These are phyloP conservation scores for Neria commutata DNA, from an alignment of 2,888 invertebrate genomes.

Conservation along the genomic window DNA sequence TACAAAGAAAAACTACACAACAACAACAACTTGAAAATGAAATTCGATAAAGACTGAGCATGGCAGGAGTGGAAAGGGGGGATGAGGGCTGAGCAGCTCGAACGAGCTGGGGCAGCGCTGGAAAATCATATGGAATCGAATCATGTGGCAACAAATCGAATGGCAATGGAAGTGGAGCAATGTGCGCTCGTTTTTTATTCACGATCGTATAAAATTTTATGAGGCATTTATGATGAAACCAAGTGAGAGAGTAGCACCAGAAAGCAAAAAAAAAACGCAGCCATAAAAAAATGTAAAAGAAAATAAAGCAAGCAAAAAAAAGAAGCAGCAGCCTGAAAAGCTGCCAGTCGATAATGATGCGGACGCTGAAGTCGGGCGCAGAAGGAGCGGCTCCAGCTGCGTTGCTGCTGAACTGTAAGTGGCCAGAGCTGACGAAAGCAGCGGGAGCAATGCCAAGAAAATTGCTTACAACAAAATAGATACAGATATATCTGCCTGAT, in stretches of 20 bases:
- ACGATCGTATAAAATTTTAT: conserved; percentile 44
- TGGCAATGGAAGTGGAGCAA: conserved; percentile 44
- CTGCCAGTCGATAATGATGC: not conserved
- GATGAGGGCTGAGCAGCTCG: too few relatives aligned
- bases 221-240: conserved; percentile 38
- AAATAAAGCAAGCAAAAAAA: conserved; percentile 1
- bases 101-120: too few relatives aligned
- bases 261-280: too few relatives aligned
- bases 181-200: conserved; percentile 35
- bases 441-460: too few relatives aligned
- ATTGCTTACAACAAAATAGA: too few relatives aligned
- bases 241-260: not conserved
- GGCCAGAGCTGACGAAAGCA: not conserved
- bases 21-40: too few relatives aligned
- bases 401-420: not conserved
- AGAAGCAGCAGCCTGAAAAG: not conserved
- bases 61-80: too few relatives aligned
- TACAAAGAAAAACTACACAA: too few relatives aligned
- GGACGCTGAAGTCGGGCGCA: not conserved
- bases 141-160: too few relatives aligned
- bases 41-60: too few relatives aligned
- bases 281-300: conserved; percentile 12
- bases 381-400: not conserved
- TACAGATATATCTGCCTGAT: too few relatives aligned
- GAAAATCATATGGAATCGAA: too few relatives aligned